Conservation (phyloP, 2,888 invertebrate species). For the Pollenia labialis region DNA sequence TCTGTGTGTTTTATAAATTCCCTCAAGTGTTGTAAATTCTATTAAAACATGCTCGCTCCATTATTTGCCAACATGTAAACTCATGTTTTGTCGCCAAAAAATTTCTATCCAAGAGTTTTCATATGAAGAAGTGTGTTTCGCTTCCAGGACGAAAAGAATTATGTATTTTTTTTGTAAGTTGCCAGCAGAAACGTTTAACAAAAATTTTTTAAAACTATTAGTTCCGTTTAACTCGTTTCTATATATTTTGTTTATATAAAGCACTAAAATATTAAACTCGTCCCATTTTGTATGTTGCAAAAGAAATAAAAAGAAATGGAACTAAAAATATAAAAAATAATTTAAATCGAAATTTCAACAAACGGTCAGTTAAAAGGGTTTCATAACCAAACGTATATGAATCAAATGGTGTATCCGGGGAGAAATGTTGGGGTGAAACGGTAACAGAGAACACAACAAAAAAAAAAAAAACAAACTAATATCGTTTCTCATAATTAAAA, state of each 20-base stretch:
- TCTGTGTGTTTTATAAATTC: slow-evolving; percentile 48
- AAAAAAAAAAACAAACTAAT: slow-evolving; percentile 50
- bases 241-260: neutral
- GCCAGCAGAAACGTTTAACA: slow-evolving; percentile 55
- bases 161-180: slow-evolving; percentile 12
- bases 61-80: slow-evolving; percentile 62
- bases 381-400: neutral
- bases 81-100: slow-evolving; percentile 65
- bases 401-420: neutral
- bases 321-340: neutral
- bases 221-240: neutral
- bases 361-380: slow-evolving; percentile 48
- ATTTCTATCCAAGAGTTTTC: neutral
- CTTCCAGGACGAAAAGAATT: neutral
- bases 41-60: slow-evolving; percentile 56
- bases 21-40: slow-evolving; percentile 61
- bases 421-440: slow-evolving; percentile 11
- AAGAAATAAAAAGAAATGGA: slow-evolving; percentile 2
- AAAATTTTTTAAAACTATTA: slow-evolving; percentile 57
- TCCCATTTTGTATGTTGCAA: slow-evolving; percentile 21
- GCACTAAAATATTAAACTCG: slow-evolving; percentile 36
- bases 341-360: slow-evolving; percentile 22
- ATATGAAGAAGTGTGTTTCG: neutral
- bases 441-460: neutral
- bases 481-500: slow-evolving; percentile 79